Conservation (phyloP, 1,140 invertebrate species). For the Linepithema humile region DNA sequence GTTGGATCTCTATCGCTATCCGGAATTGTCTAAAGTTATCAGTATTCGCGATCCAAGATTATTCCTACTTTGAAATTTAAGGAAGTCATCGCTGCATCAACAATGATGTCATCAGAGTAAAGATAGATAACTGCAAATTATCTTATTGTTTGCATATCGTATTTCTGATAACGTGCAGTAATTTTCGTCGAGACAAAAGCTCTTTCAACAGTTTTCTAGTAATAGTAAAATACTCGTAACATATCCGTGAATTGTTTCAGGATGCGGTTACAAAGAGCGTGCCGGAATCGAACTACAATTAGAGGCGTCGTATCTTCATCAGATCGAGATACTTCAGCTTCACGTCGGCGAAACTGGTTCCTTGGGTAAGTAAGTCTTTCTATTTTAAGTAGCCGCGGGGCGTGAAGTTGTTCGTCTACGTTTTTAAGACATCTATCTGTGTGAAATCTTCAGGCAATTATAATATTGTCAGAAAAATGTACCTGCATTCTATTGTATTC, state of each 20-base stretch:
- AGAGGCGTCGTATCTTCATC: background rate
- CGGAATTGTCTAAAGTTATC: background rate
- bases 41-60: too few species aligned
- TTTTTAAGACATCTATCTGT: background rate
- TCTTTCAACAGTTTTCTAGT: too few species aligned
- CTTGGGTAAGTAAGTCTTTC: slow-evolving; percentile 27
- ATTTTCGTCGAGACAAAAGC: too few species aligned
- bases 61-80: background rate
- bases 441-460: too few species aligned
- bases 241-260: background rate
- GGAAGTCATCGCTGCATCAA: background rate
- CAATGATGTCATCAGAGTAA: background rate
- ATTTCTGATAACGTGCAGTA: background rate
- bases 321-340: slow-evolving; percentile 15
- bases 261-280: too few species aligned
- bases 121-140: background rate
- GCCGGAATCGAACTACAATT: background rate
- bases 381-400: background rate
- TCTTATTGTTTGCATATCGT: background rate
- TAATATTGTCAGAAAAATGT: too few species aligned
- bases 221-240: too few species aligned
- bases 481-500: too few species aligned
- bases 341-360: slow-evolving; percentile 28
- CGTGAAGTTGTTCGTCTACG: background rate
- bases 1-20: background rate